These are phyloP conservation scores for Recurvirostra avosetta DNA, from an alignment of 2,113 vertebrate species.

Conservation along the genomic window DNA sequence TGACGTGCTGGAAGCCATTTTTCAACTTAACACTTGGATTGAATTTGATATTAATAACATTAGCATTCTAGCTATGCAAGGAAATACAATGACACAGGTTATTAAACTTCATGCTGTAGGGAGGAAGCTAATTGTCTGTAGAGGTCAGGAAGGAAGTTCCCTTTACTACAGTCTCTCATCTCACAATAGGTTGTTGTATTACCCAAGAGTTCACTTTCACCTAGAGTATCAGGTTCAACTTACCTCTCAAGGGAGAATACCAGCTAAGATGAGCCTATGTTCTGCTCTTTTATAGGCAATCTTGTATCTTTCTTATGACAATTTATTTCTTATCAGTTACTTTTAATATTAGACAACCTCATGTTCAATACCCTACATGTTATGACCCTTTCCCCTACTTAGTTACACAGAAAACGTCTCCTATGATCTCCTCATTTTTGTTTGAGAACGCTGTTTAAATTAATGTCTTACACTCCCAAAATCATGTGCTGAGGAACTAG, in stretches of 20 bases:
- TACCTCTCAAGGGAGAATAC: background rate
- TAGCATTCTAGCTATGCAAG: background rate
- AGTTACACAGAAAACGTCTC: background rate
- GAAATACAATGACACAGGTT: conserved; percentile 21
- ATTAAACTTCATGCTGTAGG: conserved; percentile 35
- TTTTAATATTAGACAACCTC: background rate
- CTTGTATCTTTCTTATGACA: background rate
- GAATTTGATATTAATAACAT: conserved; percentile 42
- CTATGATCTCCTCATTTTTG: background rate
- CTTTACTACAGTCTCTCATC: background rate
- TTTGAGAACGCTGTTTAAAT: background rate
- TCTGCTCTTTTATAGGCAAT: background rate
- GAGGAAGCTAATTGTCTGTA: conserved; percentile 33
- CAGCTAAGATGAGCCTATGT: background rate
- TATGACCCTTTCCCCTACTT: background rate
- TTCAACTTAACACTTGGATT: background rate
- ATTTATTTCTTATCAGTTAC: background rate
- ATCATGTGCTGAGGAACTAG: background rate
- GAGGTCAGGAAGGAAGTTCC: conserved; percentile 25
- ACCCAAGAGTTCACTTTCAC: background rate
- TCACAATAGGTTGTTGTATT: background rate
- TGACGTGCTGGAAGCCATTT: background rate
- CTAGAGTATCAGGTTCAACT: background rate
- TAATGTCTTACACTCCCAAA: background rate
- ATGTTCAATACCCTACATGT: background rate